These are phyloP conservation scores for Peromyscus leucopus DNA, from an alignment of 2,113 vertebrate species.

Conservation along the genomic window DNA sequence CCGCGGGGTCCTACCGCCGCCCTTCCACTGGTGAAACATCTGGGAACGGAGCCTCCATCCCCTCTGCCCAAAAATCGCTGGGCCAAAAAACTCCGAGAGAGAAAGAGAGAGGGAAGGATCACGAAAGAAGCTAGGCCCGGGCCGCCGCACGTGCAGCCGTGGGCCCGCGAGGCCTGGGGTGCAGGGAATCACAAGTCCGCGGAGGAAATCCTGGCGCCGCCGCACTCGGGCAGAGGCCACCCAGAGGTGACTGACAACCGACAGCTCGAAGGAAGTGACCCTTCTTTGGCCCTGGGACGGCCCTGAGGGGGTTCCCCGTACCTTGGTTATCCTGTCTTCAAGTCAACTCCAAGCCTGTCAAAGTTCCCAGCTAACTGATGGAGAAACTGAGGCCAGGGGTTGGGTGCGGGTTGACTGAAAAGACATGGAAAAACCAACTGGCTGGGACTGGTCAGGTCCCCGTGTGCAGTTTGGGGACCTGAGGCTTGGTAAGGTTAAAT, in stretches of 20 bases:
- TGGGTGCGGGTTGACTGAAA: not conserved
- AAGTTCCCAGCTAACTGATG: not conserved
- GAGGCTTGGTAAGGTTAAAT: not conserved
- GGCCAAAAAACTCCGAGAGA: not conserved
- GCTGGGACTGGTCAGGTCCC: not conserved
- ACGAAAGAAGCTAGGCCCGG: not conserved
- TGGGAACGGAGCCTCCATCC: constrained; percentile 18
- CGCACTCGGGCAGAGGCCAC: not conserved
- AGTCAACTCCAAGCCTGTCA: not conserved
- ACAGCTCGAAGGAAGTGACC: constrained; percentile 77
- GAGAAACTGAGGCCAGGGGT: constrained; percentile 4
- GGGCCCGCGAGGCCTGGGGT: not conserved
- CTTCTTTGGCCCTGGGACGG: constrained; percentile 61
- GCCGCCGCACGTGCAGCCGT: constrained; percentile 66
- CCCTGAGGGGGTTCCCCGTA: constrained; percentile 56
- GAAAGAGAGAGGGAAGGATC: not conserved
- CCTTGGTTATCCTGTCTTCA: not conserved
- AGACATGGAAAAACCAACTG: not conserved
- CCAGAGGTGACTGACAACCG: constrained; percentile 54
- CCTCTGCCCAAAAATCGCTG: not conserved
- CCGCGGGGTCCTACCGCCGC: not conserved
- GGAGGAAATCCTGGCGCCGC: constrained; percentile 79
- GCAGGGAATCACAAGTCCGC: constrained; percentile 46
- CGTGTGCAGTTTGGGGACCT: not conserved
- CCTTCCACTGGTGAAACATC: not conserved